Base-by-base conservation (phyloP, 2,888 invertebrate genomes). In the Molorchus minor region DNA sequence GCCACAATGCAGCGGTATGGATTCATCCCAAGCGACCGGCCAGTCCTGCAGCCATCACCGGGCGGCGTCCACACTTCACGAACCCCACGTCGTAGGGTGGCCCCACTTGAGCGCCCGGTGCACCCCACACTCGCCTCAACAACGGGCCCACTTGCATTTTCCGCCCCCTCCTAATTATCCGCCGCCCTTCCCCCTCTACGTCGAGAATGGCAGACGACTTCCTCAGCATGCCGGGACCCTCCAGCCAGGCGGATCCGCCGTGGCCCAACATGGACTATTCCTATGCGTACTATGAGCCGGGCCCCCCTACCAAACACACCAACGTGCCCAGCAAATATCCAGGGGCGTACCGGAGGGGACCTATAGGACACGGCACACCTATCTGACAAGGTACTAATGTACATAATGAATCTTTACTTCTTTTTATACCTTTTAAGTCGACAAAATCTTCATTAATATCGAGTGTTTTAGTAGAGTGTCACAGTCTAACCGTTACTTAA, bases 231-330 rank as follows among this genome's bases (percentile, higher is more conserved):
- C 68, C 71, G 30, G 70, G 71, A 33, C 71, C 71, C n/a, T 78
- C 77, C 29, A 76, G 72, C 58, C 70, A 75, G 61, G 72, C 71
- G 64, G 76, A 76, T 38, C 63, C 70, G 7, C 65, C 64, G 7
- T 64, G 57, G 56, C 77, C 78, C 44, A 82, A 82, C 67, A 61
- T 57, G 30, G 92, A 92, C 76, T 93, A 93, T 80, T 90, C 92
- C 10, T 93, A 93, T 78, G 92, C 92, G 15, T 93, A 93, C 77
- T 92, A 92, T 77, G 91, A 91, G 74, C 87, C 87, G 0, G 87
- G 87, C 1, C 85, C 86, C 4, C 84, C 85, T 58, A 85, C 84
- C 70, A 81, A 84, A 55, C 85, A 86, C 70, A 86, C 87, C 55
- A 86, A 89, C 73, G 85, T 89, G 74, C 89, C 90, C 30, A 71